Conservation (phyloP, 92 coral and sea anemone species). For the Phenganax marumi region DNA sequence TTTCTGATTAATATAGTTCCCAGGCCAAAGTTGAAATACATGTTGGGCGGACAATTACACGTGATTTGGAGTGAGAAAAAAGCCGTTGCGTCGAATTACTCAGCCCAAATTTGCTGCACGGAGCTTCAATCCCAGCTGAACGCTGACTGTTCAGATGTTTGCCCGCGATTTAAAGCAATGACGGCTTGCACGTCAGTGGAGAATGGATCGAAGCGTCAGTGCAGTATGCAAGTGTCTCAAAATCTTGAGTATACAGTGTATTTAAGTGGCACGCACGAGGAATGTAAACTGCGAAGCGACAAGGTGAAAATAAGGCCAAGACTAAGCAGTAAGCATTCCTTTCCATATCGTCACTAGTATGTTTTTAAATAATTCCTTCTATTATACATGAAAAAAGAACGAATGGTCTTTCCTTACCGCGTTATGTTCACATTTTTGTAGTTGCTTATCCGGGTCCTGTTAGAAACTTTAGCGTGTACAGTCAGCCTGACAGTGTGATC, state of each 20-base stretch:
- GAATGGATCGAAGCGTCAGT: background rate
- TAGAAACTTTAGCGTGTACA: background rate
- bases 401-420: background rate
- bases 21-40: slow-evolving; percentile 19
- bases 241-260: slow-evolving; percentile 7
- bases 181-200: background rate
- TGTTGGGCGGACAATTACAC: slow-evolving; percentile 8
- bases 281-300: slow-evolving; percentile 7
- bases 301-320: slow-evolving; percentile 12
- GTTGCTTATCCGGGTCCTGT: slow-evolving; percentile 19
- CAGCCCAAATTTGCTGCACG: background rate
- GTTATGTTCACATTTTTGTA: slow-evolving; percentile 4
- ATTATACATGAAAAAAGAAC: background rate
- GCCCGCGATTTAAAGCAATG: background rate
- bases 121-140: no score
- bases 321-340: slow-evolving; percentile 6
- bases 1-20: background rate
- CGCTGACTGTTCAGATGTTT: background rate
- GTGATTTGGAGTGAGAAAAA: background rate
- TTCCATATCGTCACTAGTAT: background rate
- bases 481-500: background rate
- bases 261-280: background rate
- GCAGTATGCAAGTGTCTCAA: background rate
- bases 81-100: background rate
- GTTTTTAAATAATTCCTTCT: background rate